Percentiles rank a stretch among this genome's conserved stretches.
Conservation (phyloP, 1,140 invertebrate species). For the Potamilus streckersoni region DNA sequence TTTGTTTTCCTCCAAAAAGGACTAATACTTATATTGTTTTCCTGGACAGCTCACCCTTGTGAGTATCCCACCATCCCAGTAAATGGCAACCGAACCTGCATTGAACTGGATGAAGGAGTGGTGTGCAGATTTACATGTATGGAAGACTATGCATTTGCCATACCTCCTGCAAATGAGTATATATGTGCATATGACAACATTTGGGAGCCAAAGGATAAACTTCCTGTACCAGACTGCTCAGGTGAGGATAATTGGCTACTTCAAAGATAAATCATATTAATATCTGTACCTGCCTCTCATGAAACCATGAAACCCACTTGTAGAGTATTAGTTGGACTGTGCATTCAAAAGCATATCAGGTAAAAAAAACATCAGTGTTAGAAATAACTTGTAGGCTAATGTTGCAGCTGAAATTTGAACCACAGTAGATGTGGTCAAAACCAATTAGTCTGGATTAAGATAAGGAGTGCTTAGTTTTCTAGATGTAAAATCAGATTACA, state of each 20-base stretch:
- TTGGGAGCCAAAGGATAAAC: conserved; percentile 66
- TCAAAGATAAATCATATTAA: too few relatives aligned
- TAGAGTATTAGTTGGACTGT: too few relatives aligned
- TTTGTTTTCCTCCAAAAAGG: background rate
- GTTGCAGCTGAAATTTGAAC: too few relatives aligned
- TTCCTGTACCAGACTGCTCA: conserved; percentile 75
- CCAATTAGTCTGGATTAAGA: too few relatives aligned
- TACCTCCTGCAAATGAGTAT: conserved; percentile 68
- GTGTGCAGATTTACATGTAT: conserved; percentile 74
- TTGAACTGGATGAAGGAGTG: conserved; percentile 66
- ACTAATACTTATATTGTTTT: background rate
- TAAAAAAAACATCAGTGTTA: too few relatives aligned
- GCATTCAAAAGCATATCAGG: too few relatives aligned
- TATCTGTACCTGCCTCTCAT: too few relatives aligned
- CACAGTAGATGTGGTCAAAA: too few relatives aligned
- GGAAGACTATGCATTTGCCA: conserved; percentile 74
- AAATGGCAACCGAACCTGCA: conserved; percentile 74
- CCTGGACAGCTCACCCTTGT: conserved; percentile 72
- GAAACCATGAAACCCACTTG: too few relatives aligned
- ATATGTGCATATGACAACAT: conserved; percentile 69
- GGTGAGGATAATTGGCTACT: conserved; percentile 58
- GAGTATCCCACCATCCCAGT: conserved; percentile 70
- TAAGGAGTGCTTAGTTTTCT: too few relatives aligned
- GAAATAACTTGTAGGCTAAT: too few relatives aligned
- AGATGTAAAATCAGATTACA: too few relatives aligned